These are phyloP conservation scores for Nemotelus pantherinus DNA, from an alignment of 2,888 invertebrate genomes.

Conservation along the genomic window DNA sequence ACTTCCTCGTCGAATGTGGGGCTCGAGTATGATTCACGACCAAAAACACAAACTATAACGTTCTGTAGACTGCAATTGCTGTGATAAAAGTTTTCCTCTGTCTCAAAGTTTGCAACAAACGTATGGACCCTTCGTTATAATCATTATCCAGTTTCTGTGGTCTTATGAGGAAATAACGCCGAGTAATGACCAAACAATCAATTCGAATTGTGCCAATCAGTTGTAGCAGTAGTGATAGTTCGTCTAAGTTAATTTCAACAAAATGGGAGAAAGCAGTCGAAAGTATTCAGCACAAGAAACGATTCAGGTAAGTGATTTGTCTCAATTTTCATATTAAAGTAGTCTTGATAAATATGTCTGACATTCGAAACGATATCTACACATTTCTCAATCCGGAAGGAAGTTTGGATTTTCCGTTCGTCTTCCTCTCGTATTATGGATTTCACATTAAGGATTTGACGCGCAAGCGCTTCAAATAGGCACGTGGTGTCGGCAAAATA, in stretches of 20 bases:
- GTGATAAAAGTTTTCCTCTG: background rate
- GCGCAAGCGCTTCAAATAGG: constrained; percentile 47
- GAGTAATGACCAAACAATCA: constrained; percentile 47
- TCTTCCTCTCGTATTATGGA: constrained; percentile 46
- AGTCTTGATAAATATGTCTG: too few relatives aligned
- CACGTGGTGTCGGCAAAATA: constrained; percentile 51
- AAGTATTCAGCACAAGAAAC: constrained; percentile 66
- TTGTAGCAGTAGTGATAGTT: background rate
- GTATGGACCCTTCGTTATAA: background rate
- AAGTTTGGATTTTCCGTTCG: background rate
- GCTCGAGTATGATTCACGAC: too few relatives aligned
- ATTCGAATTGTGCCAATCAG: constrained; percentile 13
- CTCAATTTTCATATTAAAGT: background rate
- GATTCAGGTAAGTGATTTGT: constrained; percentile 62
- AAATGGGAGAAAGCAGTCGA: constrained; percentile 58
- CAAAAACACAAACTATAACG: too few relatives aligned
- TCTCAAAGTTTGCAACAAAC: background rate
- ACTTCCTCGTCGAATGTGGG: too few relatives aligned
- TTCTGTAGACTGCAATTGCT: background rate
- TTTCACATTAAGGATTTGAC: constrained; percentile 48
- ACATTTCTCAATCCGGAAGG: too few relatives aligned
- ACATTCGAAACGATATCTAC: background rate
- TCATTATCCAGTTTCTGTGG: too few relatives aligned
- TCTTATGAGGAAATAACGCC: constrained; percentile 3
- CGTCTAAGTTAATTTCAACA: constrained; percentile 1